Evolutionary conservation across 2,113 vertebrate genomes (phyloP), one percentile per base, ranked within the genome.

Genomic region (Falco punctatus): DNA sequence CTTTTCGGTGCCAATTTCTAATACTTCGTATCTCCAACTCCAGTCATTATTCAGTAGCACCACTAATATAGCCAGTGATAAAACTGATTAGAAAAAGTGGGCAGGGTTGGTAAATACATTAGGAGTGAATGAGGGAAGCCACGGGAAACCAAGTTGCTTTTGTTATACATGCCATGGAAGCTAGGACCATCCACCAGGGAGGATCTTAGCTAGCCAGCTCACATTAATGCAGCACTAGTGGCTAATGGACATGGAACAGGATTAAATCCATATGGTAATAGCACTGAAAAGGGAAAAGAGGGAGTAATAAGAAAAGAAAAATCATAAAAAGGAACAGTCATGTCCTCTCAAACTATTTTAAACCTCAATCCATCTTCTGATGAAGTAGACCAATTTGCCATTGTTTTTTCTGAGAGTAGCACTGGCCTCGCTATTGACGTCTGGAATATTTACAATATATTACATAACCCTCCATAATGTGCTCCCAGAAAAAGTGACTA

Each of bases 201-300:
- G 90, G 65, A 94, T 91, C 78, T 93, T 67, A 84, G 24, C 77
- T 15, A 94, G 87, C 40, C 77, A 94, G 81, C 54, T 64, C 73
- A 88, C 77, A 82, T 73, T 89, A 96, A 96, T 64, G 69, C 65
- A 97, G 69, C 58, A 88, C 83, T 96, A 88, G 81, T 35, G 70
- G 78, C 77, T 95, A 96, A 94, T 86, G 95, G 75, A 93, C 0
- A 0, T 49, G 49, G 91, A 87, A 96, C 20, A 57, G 74, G 64
- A 97, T 94, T 96, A 91, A 91, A 95, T 78, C 64, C 64, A 81
- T 49, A 88, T 27, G 78, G 79, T 95, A 95, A 96, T 88, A 52
- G 71, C 85, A 95, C 71, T 81, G 77, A 86, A 91, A 94, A 88
- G 55, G 75, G 70, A 80, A 72, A 91, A 94, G 70, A 84, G 24